These are phyloP conservation scores for Jaculus jaculus DNA, from an alignment of 2,113 vertebrate genomes.

Conservation along the genomic window DNA sequence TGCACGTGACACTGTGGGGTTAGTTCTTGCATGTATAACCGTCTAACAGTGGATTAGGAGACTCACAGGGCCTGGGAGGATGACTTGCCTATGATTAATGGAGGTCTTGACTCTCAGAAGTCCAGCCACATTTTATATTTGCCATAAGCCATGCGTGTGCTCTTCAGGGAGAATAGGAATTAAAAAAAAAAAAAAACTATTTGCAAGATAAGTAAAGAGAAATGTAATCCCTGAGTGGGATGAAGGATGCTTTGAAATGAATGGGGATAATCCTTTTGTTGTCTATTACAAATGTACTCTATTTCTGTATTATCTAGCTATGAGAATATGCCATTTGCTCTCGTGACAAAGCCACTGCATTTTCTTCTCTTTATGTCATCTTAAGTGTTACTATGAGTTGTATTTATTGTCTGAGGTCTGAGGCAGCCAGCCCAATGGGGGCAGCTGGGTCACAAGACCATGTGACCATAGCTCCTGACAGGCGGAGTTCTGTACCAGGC, in stretches of 20 bases:
- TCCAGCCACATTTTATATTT: conserved; percentile 79
- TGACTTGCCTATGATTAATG: conserved; percentile 29
- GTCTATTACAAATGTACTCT: conserved; percentile 87
- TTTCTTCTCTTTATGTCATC: conserved; percentile 71
- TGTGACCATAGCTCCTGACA: neutral
- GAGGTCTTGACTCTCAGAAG: conserved; percentile 72
- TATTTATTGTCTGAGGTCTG: conserved; percentile 50
- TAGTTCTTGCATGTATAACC: neutral
- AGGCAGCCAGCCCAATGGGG: neutral
- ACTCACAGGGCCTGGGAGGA: neutral
- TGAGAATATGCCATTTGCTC: conserved; percentile 79
- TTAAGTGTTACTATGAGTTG: conserved; percentile 31
- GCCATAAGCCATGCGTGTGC: conserved; percentile 77
- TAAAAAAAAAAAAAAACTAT: conserved; percentile 80
- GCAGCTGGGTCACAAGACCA: neutral
- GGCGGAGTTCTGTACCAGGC: neutral
- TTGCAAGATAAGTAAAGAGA: conserved; percentile 89
- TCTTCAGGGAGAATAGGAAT: conserved; percentile 74
- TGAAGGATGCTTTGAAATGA: conserved; percentile 88
- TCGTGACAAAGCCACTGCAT: conserved; percentile 79
- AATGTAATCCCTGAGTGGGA: conserved; percentile 88
- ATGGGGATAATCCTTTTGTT: conserved; percentile 89
- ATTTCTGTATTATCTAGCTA: conserved; percentile 86
- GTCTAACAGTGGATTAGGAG: conserved; percentile 62
- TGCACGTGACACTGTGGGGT: neutral